These are phyloP conservation scores for Cyaniris semiargus DNA, from an alignment of 2,888 invertebrate genomes.

Conservation along the genomic window DNA sequence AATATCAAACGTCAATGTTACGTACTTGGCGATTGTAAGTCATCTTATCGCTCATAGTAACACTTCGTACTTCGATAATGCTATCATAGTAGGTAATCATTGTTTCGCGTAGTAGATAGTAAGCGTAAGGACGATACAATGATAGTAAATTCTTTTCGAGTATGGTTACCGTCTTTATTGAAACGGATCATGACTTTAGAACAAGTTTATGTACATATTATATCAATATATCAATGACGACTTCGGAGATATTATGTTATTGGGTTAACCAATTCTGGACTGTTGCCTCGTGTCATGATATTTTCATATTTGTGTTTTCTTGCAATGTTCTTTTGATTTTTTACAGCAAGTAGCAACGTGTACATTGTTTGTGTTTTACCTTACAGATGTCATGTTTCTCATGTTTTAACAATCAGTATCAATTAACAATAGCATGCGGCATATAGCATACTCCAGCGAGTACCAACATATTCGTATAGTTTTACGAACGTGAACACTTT, in stretches of 20 bases:
- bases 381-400: not conserved
- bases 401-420: not conserved
- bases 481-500: constrained; percentile 25
- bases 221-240: constrained; percentile 17
- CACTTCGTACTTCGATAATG: constrained; percentile 1
- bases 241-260: not conserved
- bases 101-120: constrained; percentile 18
- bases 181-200: constrained; percentile 5
- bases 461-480: constrained; percentile 24
- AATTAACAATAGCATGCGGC: constrained; percentile 7
- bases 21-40: constrained; percentile 9
- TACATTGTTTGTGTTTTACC: constrained; percentile 1
- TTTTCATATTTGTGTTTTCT: constrained; percentile 1
- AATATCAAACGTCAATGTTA: constrained; percentile 18
- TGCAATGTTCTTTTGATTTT: not conserved
- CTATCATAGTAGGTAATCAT: constrained; percentile 23
- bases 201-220: constrained; percentile 5
- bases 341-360: not conserved
- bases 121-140: not conserved
- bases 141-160: constrained; percentile 21
- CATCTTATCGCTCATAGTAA: constrained; percentile 25
- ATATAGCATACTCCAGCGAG: constrained; percentile 8
- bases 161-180: not conserved
- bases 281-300: constrained; percentile 12
- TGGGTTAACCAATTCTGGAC: not conserved